Evolutionary conservation across 2,797 vertebrate genomes (phyloP), one percentile per base, ranked within the genome.

Genomic region (Acrocephalus scirpaceus): DNA sequence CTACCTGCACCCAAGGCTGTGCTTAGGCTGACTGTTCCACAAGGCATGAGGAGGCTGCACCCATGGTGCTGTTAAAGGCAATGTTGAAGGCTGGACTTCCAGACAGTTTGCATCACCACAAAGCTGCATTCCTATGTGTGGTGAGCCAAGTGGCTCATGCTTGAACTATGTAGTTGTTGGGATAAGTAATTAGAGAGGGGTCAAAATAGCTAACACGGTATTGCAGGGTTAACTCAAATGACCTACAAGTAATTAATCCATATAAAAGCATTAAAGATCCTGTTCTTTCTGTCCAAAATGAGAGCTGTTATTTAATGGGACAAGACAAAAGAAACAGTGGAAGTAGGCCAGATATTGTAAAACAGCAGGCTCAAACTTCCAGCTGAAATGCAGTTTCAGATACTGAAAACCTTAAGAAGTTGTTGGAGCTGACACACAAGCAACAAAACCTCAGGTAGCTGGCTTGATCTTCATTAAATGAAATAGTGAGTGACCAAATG

Each of bases 271-370:
- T n/a, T 45, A 25, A 90, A 78, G 70, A 76, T 53, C 27, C 56
- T 36, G 16, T 16, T 56, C 38, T 21, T 51, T 58, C 77, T 81
- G 32, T 57, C 56, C 16, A 2, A 93, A 94, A 77, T 53, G 82
- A 88, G 62, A 84, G 30, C 32, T 84, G 20, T 12, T 51, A 69
- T 21, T 65, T 77, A 86, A 51, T 17, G 60, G 58, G 29, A 66
- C 36, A 64, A 93, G 50, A 83, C 17, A 90, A 92, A 96, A 92
- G 53, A 87, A 92, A 80, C 13, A n/a, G 53, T 36, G 30, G n/a
- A 79, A 78, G 51, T 53, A 78, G 88, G 16, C 19, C 29, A 62
- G 44, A n/a, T n/a, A 61, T 3, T 57, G n/a, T 30, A 61, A 48
- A 89, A 38, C 10, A 76, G 58, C 13, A 75, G 36, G 26, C 13